Evolutionary conservation across 1,140 invertebrate genomes (phyloP).

Genomic region (Psix sp.): DNA sequence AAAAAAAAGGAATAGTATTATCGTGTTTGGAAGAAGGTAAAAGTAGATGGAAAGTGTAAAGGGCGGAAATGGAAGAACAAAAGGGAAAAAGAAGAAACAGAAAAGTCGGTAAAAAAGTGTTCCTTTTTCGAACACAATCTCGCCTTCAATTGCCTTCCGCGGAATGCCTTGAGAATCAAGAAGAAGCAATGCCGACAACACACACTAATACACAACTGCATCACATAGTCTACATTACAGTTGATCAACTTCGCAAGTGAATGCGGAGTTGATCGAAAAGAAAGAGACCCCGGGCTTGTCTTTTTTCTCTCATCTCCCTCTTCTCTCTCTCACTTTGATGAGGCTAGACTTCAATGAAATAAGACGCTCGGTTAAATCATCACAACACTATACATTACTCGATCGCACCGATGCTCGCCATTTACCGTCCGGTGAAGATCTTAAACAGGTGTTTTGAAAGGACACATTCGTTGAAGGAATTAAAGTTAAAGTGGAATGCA

Average conservation of each 20-base stretch:
- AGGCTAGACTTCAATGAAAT: slow-evolving; percentile 47
- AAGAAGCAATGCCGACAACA: slow-evolving; percentile 26
- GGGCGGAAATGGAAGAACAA: slow-evolving; percentile 26
- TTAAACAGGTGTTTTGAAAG: slow-evolving; percentile 34
- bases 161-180: slow-evolving; percentile 48
- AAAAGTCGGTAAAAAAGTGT: slow-evolving; percentile 53
- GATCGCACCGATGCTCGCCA: slow-evolving; percentile 43
- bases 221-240: too few species aligned
- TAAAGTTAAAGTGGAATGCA: not conserved
- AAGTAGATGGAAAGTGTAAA: slow-evolving; percentile 33
- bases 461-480: not conserved
- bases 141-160: slow-evolving; percentile 61
- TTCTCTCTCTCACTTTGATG: not conserved
- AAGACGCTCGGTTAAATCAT: slow-evolving; percentile 50
- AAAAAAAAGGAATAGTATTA: not conserved
- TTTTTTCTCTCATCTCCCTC: not conserved
- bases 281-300: slow-evolving; percentile 24
- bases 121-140: slow-evolving; percentile 60
- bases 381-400: slow-evolving; percentile 45
- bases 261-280: slow-evolving; percentile 46
- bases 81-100: slow-evolving; percentile 36
- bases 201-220: not conserved
- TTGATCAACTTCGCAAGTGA: too few species aligned
- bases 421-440: slow-evolving; percentile 30
- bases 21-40: slow-evolving; percentile 23